These are phyloP conservation scores for Periophthalmus magnuspinnatus DNA, from an alignment of 2,797 vertebrate species.

Conservation along the genomic window DNA sequence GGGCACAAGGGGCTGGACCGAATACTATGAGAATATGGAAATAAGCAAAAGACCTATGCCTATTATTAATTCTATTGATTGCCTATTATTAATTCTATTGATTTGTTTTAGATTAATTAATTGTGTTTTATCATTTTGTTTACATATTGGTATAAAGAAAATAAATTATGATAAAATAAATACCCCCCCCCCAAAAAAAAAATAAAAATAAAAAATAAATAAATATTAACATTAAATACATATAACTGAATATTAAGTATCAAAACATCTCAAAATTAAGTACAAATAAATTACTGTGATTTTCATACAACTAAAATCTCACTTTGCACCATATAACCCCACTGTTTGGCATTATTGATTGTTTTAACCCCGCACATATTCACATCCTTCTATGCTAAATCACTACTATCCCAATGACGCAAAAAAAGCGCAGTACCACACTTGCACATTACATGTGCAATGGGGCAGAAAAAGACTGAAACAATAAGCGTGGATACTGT, in stretches of 20 bases:
- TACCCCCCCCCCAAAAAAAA: no score
- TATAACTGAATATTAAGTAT: not conserved
- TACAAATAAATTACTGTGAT: no score
- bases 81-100: no score
- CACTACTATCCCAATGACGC: constrained; percentile 23
- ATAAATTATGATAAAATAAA: no score
- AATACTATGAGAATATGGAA: no score
- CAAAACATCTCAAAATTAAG: no score
- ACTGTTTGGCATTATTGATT: not conserved
- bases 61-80: no score
- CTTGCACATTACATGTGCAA: constrained; percentile 18
- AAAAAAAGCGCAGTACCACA: constrained; percentile 9
- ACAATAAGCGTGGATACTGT: constrained; percentile 14
- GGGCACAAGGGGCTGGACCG: no score
- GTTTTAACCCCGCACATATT: not conserved
- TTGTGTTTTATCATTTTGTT: not conserved
- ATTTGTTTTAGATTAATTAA: no score
- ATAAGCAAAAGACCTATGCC: no score
- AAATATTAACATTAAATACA: not conserved
- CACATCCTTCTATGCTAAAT: constrained; percentile 18
- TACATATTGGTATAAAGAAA: no score
- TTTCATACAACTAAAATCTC: no score
- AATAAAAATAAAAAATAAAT: not conserved
- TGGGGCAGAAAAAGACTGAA: constrained; percentile 15
- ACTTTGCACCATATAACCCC: not conserved